Evolutionary conservation across 2,113 vertebrate genomes (phyloP).

Genomic region (Oceanodroma tethys): DNA sequence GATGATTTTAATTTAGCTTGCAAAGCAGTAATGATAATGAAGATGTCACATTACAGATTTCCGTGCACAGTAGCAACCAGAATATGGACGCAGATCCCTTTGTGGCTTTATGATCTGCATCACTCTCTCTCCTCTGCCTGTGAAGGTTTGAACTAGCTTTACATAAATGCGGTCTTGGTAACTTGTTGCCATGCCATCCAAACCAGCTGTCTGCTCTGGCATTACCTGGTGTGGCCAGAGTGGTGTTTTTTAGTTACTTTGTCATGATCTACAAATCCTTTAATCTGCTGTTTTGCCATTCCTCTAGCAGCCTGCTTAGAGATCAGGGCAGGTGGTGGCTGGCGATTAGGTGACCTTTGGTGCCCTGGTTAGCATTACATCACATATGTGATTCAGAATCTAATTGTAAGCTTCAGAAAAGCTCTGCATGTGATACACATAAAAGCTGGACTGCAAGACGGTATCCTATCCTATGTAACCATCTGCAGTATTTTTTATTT

Average conservation of each 20-base stretch:
- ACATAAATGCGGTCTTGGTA: neutral
- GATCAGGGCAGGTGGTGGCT: neutral
- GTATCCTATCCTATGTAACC: neutral
- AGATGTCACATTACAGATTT: neutral
- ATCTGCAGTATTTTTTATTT: neutral
- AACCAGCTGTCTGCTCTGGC: neutral
- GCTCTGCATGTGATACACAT: accelerated
- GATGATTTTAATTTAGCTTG: neutral
- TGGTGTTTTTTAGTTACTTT: neutral
- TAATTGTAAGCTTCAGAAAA: neutral
- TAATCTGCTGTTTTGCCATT: neutral
- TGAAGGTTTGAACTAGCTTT: neutral
- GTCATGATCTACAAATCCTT: neutral
- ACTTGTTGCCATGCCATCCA: neutral
- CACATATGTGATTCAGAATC: neutral
- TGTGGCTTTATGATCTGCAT: neutral
- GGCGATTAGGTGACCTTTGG: neutral
- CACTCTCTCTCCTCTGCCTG: neutral
- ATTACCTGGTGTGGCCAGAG: neutral
- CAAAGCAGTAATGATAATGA: neutral
- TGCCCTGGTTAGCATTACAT: neutral
- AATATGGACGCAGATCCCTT: neutral
- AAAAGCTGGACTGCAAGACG: neutral
- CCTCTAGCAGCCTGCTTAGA: neutral
- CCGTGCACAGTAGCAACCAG: neutral